phyloP scores from a whole-genome alignment of 2,797 vertebrate species.

The Pangasius krempfi region DNA sequence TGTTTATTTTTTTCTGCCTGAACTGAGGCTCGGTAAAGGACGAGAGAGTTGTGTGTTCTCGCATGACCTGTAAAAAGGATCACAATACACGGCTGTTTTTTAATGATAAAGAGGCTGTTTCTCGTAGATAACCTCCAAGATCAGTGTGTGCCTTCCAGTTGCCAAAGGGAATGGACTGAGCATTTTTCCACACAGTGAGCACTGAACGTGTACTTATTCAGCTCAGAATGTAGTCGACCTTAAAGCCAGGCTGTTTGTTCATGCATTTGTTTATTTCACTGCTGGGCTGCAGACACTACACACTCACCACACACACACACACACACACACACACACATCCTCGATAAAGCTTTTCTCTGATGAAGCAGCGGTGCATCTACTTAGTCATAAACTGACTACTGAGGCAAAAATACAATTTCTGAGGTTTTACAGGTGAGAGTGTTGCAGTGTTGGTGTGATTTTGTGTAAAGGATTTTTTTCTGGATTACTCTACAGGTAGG shows the following conservation, averaged over 20 bases:
- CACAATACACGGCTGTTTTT: slow-evolving; percentile 34
- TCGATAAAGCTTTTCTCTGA: not conserved
- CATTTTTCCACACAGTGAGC: slow-evolving; percentile 8
- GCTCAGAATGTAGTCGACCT: slow-evolving; percentile 40
- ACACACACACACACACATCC: not conserved
- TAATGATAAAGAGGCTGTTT: slow-evolving; percentile 46
- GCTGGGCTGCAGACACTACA: slow-evolving; percentile 3
- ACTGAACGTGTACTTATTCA: slow-evolving; percentile 31
- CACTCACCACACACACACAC: not conserved
- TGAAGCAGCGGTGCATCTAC: slow-evolving; percentile 3
- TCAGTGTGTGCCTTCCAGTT: slow-evolving; percentile 35
- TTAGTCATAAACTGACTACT: not conserved
- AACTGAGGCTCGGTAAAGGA: not conserved
- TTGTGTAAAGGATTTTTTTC: not conserved
- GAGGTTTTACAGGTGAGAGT: not conserved
- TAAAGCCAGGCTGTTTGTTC: slow-evolving; percentile 44
- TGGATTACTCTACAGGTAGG: not conserved
- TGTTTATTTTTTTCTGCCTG: not conserved
- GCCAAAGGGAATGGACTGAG: slow-evolving; percentile 20
- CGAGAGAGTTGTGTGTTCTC: slow-evolving; percentile 19
- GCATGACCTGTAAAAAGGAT: slow-evolving; percentile 20
- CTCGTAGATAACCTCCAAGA: slow-evolving; percentile 34
- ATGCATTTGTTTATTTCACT: slow-evolving; percentile 48
- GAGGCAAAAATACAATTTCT: not conserved
- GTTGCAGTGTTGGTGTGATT: not conserved